Conservation (phyloP, 2,113 vertebrate species). For the Hyaena hyaena region DNA sequence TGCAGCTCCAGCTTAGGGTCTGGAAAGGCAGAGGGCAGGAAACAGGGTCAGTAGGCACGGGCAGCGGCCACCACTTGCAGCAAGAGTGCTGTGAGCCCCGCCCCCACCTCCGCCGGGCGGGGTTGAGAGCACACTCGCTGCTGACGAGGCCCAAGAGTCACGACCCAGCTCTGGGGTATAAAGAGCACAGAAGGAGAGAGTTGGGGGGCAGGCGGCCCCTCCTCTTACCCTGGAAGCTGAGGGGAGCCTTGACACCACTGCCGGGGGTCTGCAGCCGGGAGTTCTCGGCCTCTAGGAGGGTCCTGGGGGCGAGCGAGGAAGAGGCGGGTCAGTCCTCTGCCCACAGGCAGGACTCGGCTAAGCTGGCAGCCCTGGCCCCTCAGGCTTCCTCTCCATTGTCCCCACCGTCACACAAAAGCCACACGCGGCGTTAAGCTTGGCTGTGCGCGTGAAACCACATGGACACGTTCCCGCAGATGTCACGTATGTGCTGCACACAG, state of each 20-base stretch:
- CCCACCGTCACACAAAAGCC: not conserved
- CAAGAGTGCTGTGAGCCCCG: not conserved
- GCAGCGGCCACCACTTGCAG: not conserved
- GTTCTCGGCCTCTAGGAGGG: slow-evolving; percentile 87
- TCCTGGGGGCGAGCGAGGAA: slow-evolving; percentile 72
- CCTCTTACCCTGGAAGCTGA: slow-evolving; percentile 81
- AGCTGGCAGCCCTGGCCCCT: not conserved
- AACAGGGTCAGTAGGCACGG: not conserved
- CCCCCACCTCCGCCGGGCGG: not conserved
- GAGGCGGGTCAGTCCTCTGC: not conserved
- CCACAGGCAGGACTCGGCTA: not conserved
- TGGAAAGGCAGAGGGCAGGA: slow-evolving; percentile 68
- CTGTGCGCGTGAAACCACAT: not conserved
- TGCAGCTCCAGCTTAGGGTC: slow-evolving; percentile 73
- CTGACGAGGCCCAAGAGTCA: not conserved
- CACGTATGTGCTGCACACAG: not conserved
- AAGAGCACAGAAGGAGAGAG: not conserved
- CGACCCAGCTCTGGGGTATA: not conserved
- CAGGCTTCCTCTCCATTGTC: not conserved
- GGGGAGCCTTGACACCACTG: slow-evolving; percentile 46
- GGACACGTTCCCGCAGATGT: not conserved
- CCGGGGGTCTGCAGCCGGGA: slow-evolving; percentile 81
- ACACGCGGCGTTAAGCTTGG: not conserved
- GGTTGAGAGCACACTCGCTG: not conserved
- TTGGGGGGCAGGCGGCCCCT: not conserved